Evolutionary conservation across 2,797 vertebrate species (phyloP).

Genomic region (Enteromius viviparus): DNA sequence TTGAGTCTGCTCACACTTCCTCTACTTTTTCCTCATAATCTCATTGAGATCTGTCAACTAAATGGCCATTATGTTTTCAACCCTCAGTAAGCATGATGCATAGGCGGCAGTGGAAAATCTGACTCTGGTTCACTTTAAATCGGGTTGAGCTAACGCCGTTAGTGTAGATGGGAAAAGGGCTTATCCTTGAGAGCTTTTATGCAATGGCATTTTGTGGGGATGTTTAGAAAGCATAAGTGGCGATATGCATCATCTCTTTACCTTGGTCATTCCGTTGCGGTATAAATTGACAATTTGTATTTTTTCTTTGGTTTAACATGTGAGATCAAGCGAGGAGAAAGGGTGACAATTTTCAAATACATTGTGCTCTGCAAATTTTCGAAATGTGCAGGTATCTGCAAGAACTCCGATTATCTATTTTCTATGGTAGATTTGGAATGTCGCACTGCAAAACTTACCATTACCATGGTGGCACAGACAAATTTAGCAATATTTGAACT

Average conservation of each 20-base stretch:
- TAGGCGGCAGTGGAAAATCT: constrained; percentile 9
- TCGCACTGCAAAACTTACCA: neutral
- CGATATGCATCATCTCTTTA: constrained; percentile 21
- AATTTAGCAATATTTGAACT: constrained; percentile 6
- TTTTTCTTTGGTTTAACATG: neutral
- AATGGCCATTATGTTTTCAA: constrained; percentile 42
- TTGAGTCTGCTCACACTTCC: constrained; percentile 31
- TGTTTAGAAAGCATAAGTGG: constrained; percentile 25
- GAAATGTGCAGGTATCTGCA: constrained; percentile 1
- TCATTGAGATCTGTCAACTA: constrained; percentile 37
- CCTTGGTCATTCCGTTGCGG: neutral
- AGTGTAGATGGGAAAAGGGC: constrained; percentile 40
- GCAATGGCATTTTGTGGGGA: constrained; percentile 14
- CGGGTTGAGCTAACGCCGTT: constrained; percentile 27
- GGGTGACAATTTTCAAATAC: neutral
- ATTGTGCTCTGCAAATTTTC: neutral
- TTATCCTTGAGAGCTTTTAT: constrained; percentile 38
- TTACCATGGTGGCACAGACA: neutral
- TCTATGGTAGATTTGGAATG: neutral
- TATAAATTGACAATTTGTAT: constrained; percentile 26
- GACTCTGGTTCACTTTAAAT: constrained; percentile 40
- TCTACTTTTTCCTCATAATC: constrained; percentile 42
- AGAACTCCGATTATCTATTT: constrained; percentile 11
- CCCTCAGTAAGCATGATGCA: constrained; percentile 48
- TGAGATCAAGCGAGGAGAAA: constrained; percentile 6